Conservation (phyloP, 2,113 vertebrate genomes). For the Scatophagus argus region DNA sequence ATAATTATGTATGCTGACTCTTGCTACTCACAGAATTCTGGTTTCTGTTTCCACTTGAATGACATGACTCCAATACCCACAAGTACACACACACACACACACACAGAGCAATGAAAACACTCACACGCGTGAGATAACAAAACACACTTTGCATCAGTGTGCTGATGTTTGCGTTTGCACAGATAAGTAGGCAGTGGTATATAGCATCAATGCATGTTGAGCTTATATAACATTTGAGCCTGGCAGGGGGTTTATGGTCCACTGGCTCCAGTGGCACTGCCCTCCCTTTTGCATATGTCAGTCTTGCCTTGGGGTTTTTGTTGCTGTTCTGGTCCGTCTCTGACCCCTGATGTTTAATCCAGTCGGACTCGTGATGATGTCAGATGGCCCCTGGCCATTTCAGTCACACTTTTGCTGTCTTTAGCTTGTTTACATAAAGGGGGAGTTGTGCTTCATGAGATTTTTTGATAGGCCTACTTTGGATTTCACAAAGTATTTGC, state of each 20-base stretch:
- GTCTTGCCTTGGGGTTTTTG: constrained; percentile 29
- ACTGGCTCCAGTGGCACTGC: constrained; percentile 2
- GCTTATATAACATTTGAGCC: constrained; percentile 44
- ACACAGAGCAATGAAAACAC: not conserved
- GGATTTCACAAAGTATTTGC: not conserved
- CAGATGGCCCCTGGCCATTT: constrained; percentile 12
- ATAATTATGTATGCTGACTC: not conserved
- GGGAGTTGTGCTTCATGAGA: not conserved
- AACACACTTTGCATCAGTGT: not conserved
- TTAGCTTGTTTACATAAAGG: not conserved
- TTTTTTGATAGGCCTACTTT: not conserved
- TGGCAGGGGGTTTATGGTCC: constrained; percentile 28
- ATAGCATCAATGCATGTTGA: not conserved
- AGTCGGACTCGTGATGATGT: constrained; percentile 28
- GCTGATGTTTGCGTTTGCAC: not conserved
- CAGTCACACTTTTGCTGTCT: not conserved
- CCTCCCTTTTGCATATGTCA: constrained; percentile 46
- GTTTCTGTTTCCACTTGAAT: not conserved
- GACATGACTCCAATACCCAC: not conserved
- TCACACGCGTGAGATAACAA: not conserved
- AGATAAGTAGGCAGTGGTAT: not conserved
- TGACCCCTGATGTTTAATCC: constrained; percentile 17
- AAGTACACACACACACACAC: not conserved
- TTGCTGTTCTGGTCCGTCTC: constrained; percentile 1
- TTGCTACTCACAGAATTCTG: not conserved